Percentiles rank a stretch among this genome's conserved stretches.
Evolutionary conservation across 2,888 invertebrate species (phyloP).

Genomic region (Congeria kusceri): DNA sequence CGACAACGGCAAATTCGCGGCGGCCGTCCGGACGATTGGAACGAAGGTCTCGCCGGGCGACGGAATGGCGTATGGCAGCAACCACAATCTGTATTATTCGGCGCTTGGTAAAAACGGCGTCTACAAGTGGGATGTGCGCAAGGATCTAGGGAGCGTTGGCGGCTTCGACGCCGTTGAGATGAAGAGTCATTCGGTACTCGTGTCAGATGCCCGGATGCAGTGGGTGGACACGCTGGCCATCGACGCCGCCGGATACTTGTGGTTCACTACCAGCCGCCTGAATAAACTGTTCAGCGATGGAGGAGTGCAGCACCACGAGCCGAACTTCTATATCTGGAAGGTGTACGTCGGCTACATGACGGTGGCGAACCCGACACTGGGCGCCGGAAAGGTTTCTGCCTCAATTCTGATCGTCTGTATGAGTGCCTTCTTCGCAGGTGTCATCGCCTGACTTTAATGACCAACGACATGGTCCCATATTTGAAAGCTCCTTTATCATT

Average conservation of each 20-base stretch:
- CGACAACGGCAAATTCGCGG: slow-evolving; percentile 41
- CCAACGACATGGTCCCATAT: too few species aligned
- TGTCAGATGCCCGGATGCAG: slow-evolving; percentile 60
- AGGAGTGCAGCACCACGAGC: slow-evolving; percentile 45
- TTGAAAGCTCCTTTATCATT: too few species aligned
- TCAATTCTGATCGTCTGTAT: neutral
- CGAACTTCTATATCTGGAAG: slow-evolving; percentile 68
- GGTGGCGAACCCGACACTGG: neutral
- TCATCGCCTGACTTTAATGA: too few species aligned
- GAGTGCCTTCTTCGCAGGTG: neutral
- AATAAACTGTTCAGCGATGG: slow-evolving; percentile 63
- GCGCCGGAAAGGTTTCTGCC: neutral
- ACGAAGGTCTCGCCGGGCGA: slow-evolving; percentile 59
- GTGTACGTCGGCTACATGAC: slow-evolving; percentile 59
- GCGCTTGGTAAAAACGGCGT: slow-evolving; percentile 58
- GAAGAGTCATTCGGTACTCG: slow-evolving; percentile 42
- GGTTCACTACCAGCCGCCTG: slow-evolving; percentile 69
- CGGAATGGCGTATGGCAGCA: slow-evolving; percentile 63
- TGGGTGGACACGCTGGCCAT: slow-evolving; percentile 68
- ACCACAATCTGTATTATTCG: slow-evolving; percentile 61
- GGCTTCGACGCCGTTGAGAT: slow-evolving; percentile 37
- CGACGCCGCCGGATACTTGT: slow-evolving; percentile 65
- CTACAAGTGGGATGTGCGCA: slow-evolving; percentile 58
- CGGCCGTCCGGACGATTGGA: slow-evolving; percentile 57
- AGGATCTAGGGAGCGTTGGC: slow-evolving; percentile 23